Evolutionary conservation across 2,113 vertebrate genomes (phyloP).

Genomic region (Brachirus orientalis): DNA sequence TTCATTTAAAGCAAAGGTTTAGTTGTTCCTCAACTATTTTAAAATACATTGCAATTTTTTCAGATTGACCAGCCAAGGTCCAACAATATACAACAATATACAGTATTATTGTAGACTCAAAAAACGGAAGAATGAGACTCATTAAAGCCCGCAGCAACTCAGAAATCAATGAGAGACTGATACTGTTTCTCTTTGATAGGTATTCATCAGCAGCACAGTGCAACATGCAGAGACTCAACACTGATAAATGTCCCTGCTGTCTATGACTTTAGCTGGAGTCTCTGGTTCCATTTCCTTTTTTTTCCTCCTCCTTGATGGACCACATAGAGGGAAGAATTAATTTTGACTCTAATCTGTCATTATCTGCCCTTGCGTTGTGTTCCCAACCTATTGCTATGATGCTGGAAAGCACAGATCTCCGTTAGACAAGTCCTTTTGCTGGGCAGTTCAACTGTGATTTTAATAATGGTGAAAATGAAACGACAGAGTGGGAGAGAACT

Average conservation of each 20-base stretch:
- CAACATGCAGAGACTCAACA: slow-evolving; percentile 20
- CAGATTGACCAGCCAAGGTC: no score
- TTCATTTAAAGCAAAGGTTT: no score
- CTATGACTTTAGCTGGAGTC: slow-evolving; percentile 1
- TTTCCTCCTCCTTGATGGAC: slow-evolving; percentile 9
- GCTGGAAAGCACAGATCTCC: slow-evolving; percentile 39
- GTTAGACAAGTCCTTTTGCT: slow-evolving; percentile 47
- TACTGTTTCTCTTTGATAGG: slow-evolving; percentile 1
- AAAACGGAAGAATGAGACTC: slow-evolving; percentile 12
- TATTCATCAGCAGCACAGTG: slow-evolving; percentile 20
- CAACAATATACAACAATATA: neutral
- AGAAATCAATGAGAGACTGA: slow-evolving; percentile 6
- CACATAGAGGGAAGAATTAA: slow-evolving; percentile 52
- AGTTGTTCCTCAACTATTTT: no score
- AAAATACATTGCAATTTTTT: no score
- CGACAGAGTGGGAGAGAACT: slow-evolving; percentile 4
- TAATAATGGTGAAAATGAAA: slow-evolving; percentile 53
- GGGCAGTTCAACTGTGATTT: slow-evolving; percentile 51
- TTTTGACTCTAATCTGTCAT: slow-evolving; percentile 60
- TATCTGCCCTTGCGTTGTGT: slow-evolving; percentile 27
- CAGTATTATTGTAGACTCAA: neutral
- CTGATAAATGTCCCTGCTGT: slow-evolving; percentile 21
- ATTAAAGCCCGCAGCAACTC: slow-evolving; percentile 7
- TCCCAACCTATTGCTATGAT: slow-evolving; percentile 25
- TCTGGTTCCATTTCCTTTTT: slow-evolving; percentile 10